phyloP scores from a whole-genome alignment of 2,888 invertebrate genomes.

The Lasioglossum lativentre region DNA sequence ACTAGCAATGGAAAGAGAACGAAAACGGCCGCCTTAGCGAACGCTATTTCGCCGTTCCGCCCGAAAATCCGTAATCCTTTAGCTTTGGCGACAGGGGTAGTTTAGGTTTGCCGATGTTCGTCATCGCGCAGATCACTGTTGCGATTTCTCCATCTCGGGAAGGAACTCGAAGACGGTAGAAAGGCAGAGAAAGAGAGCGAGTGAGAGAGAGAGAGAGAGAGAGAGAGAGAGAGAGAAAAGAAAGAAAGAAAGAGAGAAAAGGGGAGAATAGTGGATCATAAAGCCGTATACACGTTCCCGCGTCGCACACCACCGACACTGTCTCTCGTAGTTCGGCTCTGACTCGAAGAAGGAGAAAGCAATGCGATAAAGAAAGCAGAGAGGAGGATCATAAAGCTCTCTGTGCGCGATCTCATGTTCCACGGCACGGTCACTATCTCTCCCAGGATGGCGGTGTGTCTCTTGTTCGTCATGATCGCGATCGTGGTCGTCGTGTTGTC shows the following conservation, averaged over 20 bases:
- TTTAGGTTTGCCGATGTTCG: background rate
- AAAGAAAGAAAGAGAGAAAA: background rate
- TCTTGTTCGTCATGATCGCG: background rate
- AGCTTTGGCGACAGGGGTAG: background rate
- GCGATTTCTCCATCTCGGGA: background rate
- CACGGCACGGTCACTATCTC: conserved; percentile 11
- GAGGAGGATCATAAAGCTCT: background rate
- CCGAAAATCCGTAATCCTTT: background rate
- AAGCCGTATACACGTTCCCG: background rate
- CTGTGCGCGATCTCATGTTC: background rate
- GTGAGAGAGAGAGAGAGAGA: background rate
- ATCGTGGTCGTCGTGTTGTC: background rate
- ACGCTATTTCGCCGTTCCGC: background rate
- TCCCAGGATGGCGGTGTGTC: background rate
- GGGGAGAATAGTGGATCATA: background rate
- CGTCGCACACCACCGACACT: background rate
- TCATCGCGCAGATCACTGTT: background rate
- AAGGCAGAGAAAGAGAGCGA: background rate
- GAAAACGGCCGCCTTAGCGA: background rate
- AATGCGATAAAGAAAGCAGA: background rate
- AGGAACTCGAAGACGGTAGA: background rate
- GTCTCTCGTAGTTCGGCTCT: background rate
- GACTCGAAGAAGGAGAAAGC: background rate
- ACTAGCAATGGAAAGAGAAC: background rate
- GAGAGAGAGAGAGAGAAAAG: too few relatives aligned